Conservation (phyloP, 1,140 invertebrate genomes). For the Cataglyphis hispanica region DNA sequence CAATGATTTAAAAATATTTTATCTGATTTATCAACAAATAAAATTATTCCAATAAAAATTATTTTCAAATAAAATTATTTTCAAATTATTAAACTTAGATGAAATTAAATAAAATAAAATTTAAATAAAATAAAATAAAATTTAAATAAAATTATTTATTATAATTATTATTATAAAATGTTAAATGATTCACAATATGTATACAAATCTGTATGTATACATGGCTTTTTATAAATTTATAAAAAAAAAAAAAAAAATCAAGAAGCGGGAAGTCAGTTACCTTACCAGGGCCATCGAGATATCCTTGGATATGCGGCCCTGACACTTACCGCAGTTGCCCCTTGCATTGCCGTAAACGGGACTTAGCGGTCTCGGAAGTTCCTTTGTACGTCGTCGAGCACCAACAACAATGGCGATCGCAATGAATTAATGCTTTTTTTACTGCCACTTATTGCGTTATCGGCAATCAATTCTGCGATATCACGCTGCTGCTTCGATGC, state of each 20-base stretch:
- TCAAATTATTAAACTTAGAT: too few species aligned
- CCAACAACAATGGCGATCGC: conserved; percentile 37
- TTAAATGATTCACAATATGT: not conserved
- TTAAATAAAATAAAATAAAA: too few species aligned
- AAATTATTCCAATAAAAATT: conserved; percentile 28
- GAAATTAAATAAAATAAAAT: too few species aligned
- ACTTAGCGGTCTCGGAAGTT: conserved; percentile 46
- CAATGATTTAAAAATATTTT: not conserved
- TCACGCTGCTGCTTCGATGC: conserved; percentile 28
- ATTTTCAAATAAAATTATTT: too few species aligned
- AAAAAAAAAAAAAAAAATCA: not conserved
- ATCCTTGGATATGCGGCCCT: conserved; percentile 31
- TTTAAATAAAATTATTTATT: too few species aligned
- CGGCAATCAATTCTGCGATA: conserved; percentile 42
- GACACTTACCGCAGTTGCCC: conserved; percentile 34
- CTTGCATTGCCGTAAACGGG: conserved; percentile 56
- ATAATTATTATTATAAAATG: too few species aligned
- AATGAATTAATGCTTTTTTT: conserved; percentile 56
- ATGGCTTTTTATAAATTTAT: not conserved
- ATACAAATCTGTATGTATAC: not conserved
- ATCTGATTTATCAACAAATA: not conserved
- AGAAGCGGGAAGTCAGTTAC: not conserved
- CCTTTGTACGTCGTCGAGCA: conserved; percentile 30
- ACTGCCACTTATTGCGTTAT: conserved; percentile 45
- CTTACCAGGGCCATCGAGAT: conserved; percentile 13